Base-by-base conservation (phyloP, 1,140 invertebrate genomes). In the Drosophila murphyi region DNA sequence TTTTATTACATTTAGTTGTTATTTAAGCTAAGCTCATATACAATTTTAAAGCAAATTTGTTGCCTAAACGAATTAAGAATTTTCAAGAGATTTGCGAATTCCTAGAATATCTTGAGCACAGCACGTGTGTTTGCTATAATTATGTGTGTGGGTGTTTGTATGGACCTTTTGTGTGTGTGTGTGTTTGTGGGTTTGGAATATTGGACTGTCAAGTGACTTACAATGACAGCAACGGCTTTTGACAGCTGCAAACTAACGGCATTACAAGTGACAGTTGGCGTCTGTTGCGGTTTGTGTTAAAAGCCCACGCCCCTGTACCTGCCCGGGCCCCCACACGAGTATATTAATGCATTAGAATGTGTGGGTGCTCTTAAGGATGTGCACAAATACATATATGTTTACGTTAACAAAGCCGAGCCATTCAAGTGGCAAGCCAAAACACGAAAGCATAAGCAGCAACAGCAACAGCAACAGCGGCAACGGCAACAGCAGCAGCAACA, bases 401-500 rank as follows among this genome's bases (percentile, higher is more conserved):
- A 89, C 89, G 83, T 89, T 88, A 88, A 88, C 85, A 88, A 77
- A 88, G 85, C 89, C 80, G 67, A 89, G 76, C 70, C 85, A 88
- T 88, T 88, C 85, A 89, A 88, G 83, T 89, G 83, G 83, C 85
- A 88, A 83, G 76, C 83, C 85, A 83, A 88, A 88, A 89, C 83
- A 88, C 82, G 72, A 41, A 31, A 59, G 39, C 41, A 67, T 48
- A 31, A 59, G 39, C 41, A 67, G 8, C 37, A 35, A 48, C 6
- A 39, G 37, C 37, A 10, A 12, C 41, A 67, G 8, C 37, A 35
- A 48, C 20, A 20, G 1, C 10, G 3, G 6, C 47, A 29, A 6
- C 7, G 8, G 39, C 55, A 34, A 60, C 43, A 45, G 28, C 10
- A 8, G 6, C 47, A 29, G 39, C 55, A 34, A 60, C 43, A 45